Evolutionary conservation across 2,888 invertebrate genomes (phyloP), one percentile per base, ranked within the genome.

Genomic region (Muscina levida): DNA sequence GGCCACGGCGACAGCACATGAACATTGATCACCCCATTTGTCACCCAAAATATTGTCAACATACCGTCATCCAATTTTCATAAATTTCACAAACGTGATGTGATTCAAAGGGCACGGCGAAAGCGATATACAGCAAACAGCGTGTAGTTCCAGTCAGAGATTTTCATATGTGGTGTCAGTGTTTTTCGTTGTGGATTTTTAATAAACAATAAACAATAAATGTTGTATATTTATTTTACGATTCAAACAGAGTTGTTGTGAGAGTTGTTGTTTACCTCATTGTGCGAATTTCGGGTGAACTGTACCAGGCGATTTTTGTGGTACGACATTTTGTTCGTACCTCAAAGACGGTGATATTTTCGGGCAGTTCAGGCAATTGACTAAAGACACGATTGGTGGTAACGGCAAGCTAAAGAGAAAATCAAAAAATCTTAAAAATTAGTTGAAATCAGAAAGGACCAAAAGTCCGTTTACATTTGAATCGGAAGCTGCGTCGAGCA

Each of bases 241-340:
- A 53, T 37, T 42, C 19, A 51, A n/a, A 51, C 17, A 24, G 44
- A 56, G 51, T 72, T 65, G 31, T 37, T 46, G 11, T 17, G 13
- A 31, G 22, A 53, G 53, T 24, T 59, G 17, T 19, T 62, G 77
- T 84, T 85, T 84, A 91, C 91, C 89, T 88, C 74, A 90, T 83
- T 72, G 89, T 87, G 24, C 91, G 87, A 24, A 88, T 87, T 82
- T 91, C 92, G 0, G 92, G 91, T 0, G 92, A 91, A 3, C 92
- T 91, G 77, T 92, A 88, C 93, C 93, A 93, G 24, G 92, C 92
- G 15, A 93, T 91, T 15, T 92, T 92, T n/a, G 92, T 91, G 31
- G 88, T 85, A 67, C 92, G 90, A 84, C 93, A 93, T 48, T 91
- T 86, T 2, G 92, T 90, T 56, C 89, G 87, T 77, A 92, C 92